Evolutionary conservation across 2,113 vertebrate species (phyloP).

Genomic region (Sylvietta virens): DNA sequence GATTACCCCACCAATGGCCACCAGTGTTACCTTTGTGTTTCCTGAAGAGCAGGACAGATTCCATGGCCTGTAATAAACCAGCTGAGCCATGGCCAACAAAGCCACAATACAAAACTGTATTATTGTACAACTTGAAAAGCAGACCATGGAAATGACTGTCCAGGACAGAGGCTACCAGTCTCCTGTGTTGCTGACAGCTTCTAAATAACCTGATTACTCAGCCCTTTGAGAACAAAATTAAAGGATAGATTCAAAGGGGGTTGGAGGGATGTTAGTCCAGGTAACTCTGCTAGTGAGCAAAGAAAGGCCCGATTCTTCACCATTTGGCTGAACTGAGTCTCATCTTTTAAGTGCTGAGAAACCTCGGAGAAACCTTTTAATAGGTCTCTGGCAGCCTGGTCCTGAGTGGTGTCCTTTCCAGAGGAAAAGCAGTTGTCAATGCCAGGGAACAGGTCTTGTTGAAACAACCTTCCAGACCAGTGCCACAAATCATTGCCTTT

Average conservation of each 20-base stretch:
- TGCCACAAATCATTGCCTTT: not conserved
- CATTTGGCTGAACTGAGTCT: not conserved
- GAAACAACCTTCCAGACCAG: not conserved
- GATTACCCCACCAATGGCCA: slow-evolving; percentile 51
- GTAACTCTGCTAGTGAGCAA: not conserved
- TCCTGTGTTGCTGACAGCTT: not conserved
- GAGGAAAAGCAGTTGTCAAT: not conserved
- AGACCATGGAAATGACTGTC: not conserved
- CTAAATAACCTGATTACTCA: not conserved
- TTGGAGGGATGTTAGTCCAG: not conserved
- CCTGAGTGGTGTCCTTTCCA: not conserved
- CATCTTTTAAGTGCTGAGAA: not conserved
- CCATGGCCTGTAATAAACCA: slow-evolving; percentile 54
- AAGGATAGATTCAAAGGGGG: not conserved
- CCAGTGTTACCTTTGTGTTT: slow-evolving; percentile 44
- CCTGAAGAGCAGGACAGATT: slow-evolving; percentile 46
- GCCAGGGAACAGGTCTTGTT: not conserved
- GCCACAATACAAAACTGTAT: not conserved
- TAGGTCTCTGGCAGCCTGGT: not conserved
- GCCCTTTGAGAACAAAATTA: not conserved
- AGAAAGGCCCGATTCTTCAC: not conserved
- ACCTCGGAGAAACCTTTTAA: not conserved
- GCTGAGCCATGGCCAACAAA: not conserved
- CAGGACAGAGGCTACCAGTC: not conserved
- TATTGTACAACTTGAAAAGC: not conserved